phyloP scores from a whole-genome alignment of 2,797 vertebrate species.

The Chromobotia macracanthus region DNA sequence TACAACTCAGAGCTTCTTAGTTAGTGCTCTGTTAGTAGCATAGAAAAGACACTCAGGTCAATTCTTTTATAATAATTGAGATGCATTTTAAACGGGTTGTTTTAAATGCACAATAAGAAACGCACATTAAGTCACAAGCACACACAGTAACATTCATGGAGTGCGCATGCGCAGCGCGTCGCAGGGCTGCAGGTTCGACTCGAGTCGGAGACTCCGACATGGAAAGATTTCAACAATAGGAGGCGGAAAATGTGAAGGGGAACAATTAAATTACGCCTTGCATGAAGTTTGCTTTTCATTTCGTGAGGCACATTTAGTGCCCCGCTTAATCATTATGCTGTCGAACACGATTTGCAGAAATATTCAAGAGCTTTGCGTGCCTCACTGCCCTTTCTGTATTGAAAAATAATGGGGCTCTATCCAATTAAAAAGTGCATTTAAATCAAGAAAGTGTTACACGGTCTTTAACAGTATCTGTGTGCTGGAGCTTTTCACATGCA shows the following conservation, averaged over 20 bases:
- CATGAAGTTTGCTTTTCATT: constrained; percentile 90
- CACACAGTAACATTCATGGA: too few relatives aligned
- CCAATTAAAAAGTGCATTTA: constrained; percentile 89
- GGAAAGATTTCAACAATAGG: constrained; percentile 84
- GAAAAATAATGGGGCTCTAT: constrained; percentile 88
- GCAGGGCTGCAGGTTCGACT: constrained; percentile 3
- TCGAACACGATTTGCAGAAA: constrained; percentile 87
- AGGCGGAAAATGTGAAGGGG: constrained; percentile 84
- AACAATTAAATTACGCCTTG: constrained; percentile 88
- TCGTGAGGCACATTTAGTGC: constrained; percentile 86
- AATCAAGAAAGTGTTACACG: constrained; percentile 87
- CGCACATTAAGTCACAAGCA: background rate
- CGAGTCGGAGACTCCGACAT: constrained; percentile 76
- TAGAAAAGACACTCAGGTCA: too few relatives aligned
- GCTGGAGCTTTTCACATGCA: constrained; percentile 82
- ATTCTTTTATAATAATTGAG: too few relatives aligned
- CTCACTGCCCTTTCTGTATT: constrained; percentile 87
- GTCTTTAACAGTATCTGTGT: constrained; percentile 84
- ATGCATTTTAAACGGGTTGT: too few relatives aligned
- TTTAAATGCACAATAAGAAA: too few relatives aligned
- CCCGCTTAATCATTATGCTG: constrained; percentile 85
- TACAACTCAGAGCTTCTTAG: too few relatives aligned
- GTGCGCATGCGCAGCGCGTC: background rate
- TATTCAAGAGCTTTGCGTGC: constrained; percentile 88
- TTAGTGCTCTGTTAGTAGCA: too few relatives aligned